Conservation (phyloP, 2,888 invertebrate species). For the Zeuzera pyrina region DNA sequence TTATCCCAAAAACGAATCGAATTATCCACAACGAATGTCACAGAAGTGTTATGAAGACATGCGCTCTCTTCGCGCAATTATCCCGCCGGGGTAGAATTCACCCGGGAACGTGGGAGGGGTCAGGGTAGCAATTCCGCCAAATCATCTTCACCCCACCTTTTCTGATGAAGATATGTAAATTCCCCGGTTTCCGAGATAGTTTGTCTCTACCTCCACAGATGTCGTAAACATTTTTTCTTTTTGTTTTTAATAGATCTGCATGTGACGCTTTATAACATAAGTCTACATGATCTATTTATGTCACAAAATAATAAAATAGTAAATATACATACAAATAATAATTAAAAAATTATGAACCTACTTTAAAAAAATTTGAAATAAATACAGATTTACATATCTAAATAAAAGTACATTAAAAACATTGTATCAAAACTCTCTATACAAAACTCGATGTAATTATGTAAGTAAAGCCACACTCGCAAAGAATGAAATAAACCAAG, state of each 20-base stretch:
- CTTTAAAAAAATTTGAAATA: no score
- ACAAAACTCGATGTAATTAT: no score
- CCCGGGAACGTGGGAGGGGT: conserved; percentile 14
- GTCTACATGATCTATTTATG: no score
- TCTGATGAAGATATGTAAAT: conserved; percentile 67
- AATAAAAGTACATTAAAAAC: no score
- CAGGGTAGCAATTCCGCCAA: conserved; percentile 44
- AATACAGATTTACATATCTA: no score
- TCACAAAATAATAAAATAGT: no score
- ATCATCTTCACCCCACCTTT: conserved; percentile 65
- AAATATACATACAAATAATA: no score
- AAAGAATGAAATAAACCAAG: no score
- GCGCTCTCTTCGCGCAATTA: conserved; percentile 51
- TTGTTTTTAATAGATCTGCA: neutral
- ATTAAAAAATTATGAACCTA: no score
- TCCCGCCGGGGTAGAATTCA: conserved; percentile 24
- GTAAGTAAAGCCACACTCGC: no score
- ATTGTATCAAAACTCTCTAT: no score
- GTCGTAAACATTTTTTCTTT: conserved; percentile 25
- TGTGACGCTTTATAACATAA: no score
- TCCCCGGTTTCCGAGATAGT: conserved; percentile 35
- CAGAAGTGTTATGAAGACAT: conserved; percentile 52
- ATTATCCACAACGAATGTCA: conserved; percentile 53
- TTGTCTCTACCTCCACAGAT: conserved; percentile 21
- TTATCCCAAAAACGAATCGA: conserved; percentile 57